phyloP scores from a whole-genome alignment of 1,140 invertebrate genomes.

The Anoplolepis gracilipes region DNA sequence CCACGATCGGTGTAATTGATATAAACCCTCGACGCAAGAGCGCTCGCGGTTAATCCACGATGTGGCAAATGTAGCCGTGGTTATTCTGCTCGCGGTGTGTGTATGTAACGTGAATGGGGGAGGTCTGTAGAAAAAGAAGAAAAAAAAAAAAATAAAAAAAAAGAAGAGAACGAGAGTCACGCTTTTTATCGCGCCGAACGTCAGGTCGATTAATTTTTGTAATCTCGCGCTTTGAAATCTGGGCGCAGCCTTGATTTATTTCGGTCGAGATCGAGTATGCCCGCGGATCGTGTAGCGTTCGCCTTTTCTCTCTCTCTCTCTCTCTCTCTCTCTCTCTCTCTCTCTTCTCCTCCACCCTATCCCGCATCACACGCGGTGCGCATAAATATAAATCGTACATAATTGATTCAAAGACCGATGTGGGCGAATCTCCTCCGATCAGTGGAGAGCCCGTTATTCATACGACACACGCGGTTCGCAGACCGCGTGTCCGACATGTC shows the following conservation, averaged over 20 bases:
- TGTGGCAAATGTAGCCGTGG: neutral
- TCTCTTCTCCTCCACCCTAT: constrained; percentile 23
- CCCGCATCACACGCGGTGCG: constrained; percentile 45
- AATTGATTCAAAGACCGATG: constrained; percentile 80
- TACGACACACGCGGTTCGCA: constrained; percentile 38
- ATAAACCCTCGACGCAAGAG: constrained; percentile 61
- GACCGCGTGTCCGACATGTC: constrained; percentile 45
- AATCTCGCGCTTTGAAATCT: constrained; percentile 77
- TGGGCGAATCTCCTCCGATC: constrained; percentile 79
- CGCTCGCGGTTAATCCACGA: constrained; percentile 1
- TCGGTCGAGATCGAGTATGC: constrained; percentile 72
- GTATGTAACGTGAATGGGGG: neutral
- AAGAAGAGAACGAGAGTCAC: constrained; percentile 37
- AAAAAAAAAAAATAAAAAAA: neutral
- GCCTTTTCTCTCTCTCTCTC: neutral
- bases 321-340: neutral
- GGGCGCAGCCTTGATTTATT: constrained; percentile 79
- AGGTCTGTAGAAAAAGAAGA: neutral
- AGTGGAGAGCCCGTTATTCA: constrained; percentile 74
- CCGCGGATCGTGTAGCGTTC: constrained; percentile 58
- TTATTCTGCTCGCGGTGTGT: constrained; percentile 24
- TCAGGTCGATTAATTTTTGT: constrained; percentile 77
- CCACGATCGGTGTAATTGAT: constrained; percentile 74
- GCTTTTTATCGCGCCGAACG: constrained; percentile 72
- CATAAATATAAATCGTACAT: constrained; percentile 81